These are phyloP conservation scores for Pissodes strobi DNA, from an alignment of 1,140 invertebrate genomes.

Conservation along the genomic window DNA sequence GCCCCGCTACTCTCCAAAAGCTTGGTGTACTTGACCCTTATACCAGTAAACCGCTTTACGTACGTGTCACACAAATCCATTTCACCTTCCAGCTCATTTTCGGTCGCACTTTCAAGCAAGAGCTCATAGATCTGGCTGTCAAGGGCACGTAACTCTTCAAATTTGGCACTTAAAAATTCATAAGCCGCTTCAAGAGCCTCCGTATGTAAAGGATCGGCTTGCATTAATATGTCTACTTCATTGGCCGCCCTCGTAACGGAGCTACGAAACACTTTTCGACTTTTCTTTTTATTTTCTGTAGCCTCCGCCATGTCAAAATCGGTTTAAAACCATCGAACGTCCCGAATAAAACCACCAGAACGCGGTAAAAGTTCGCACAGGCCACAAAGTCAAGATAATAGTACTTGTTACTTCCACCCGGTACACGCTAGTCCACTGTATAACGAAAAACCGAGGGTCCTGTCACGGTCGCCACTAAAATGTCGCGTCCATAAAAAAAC, in stretches of 20 bases:
- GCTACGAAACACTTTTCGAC: background rate
- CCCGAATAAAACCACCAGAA: background rate
- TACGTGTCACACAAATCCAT: background rate
- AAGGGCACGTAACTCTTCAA: background rate
- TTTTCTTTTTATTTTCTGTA: conserved; percentile 3
- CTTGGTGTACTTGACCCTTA: background rate
- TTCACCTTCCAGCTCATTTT: background rate
- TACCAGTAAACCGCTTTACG: background rate
- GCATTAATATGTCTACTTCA: background rate
- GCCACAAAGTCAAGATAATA: background rate
- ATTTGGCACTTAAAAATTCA: background rate
- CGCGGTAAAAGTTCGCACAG: background rate
- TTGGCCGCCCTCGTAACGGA: background rate
- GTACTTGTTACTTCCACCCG: background rate
- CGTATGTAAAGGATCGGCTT: background rate
- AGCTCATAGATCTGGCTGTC: background rate
- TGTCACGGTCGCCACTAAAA: background rate
- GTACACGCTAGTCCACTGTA: background rate
- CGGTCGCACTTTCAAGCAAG: background rate
- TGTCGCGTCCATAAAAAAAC: too few species aligned
- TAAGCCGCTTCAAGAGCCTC: background rate
- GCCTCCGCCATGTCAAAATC: background rate
- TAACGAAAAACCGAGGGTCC: background rate
- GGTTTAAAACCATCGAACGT: conserved; percentile 1
- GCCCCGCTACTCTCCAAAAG: background rate